Conservation (phyloP, 1,140 invertebrate species). For the Trinorchestia longiramus region DNA sequence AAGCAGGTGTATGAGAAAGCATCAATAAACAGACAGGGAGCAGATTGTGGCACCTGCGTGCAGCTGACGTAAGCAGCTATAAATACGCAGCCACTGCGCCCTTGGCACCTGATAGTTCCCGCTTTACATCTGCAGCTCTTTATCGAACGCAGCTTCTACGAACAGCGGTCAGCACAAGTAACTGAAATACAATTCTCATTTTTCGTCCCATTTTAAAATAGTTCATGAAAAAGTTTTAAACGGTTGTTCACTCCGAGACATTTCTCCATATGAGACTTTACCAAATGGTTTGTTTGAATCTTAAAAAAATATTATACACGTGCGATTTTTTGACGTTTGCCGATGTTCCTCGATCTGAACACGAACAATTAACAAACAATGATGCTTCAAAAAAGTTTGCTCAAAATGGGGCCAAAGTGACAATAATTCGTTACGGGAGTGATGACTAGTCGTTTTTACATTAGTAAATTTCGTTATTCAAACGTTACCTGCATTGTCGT, state of each 20-base stretch:
- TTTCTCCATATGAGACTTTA: neutral
- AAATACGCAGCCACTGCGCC: neutral
- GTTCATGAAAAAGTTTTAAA: neutral
- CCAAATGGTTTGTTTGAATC: neutral
- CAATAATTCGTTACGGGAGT: neutral
- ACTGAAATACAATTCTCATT: neutral
- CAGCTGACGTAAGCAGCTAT: conserved; percentile 41
- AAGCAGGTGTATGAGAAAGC: neutral
- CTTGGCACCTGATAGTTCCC: conserved; percentile 28
- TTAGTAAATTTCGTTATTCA: neutral
- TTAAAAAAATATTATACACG: neutral
- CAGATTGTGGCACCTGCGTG: conserved; percentile 41
- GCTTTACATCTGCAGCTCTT: conserved; percentile 28
- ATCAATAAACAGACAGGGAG: conserved; percentile 12
- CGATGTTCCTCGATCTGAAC: neutral
- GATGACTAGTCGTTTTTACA: neutral
- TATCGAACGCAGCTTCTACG: neutral
- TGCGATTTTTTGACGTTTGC: neutral
- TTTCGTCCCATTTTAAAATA: neutral
- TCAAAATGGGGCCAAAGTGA: too few relatives aligned
- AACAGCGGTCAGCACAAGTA: neutral
- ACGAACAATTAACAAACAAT: neutral
- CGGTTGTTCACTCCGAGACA: neutral
- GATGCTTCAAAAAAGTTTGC: neutral
- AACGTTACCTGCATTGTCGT: neutral